Base-by-base conservation (phyloP, 2,888 invertebrate species). In the Epirrita christyi region DNA sequence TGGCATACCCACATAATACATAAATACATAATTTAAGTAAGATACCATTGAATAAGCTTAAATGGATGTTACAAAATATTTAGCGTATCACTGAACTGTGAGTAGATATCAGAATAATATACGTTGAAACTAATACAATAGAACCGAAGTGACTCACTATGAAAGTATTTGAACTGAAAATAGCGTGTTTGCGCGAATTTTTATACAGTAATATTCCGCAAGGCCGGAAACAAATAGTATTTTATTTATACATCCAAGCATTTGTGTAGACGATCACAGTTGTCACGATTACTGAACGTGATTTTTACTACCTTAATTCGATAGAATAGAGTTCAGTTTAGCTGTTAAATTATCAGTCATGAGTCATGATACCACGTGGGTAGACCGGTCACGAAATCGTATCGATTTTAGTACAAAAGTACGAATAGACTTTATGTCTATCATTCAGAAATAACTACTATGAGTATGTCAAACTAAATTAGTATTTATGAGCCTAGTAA, bases 371-470 rank as follows among this genome's bases (percentile, higher is more conserved):
- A 50, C 54, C 63, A 67, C 65, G 78, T 76, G 66, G 74, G 80
- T 66, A 66, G 73, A 68, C 70, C 71, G 72, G 83, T 78, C 82
- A 85, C 80, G 83, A 78, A 78, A 79, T 79, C 70, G 73, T 81
- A 85, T 83, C 77, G 81, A 83, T 85, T 76, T 76, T 72, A 73
- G 75, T 77, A 81, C 73, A 71, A 73, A 79, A 72, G 62, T 75
- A 68, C 66, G 66, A 66, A 73, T 71, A 70, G 64, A 67, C 57
- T 64, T 67, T 67, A 72, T 64, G 63, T 43, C 45, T 47, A 55
- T 40, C 43, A 29, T 38, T 21, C 15, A 4, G 14, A 9, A 40
- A 40, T 27, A 37, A 36, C 28, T 27, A 27, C 55, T 47, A 55
- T 47, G 47, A 40, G 57, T 49, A 40, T 58, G 46, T 43, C 43